Evolutionary conservation across 2,797 vertebrate genomes (phyloP), one percentile per base, ranked within the genome.

Genomic region (Xenentodon cancila): DNA sequence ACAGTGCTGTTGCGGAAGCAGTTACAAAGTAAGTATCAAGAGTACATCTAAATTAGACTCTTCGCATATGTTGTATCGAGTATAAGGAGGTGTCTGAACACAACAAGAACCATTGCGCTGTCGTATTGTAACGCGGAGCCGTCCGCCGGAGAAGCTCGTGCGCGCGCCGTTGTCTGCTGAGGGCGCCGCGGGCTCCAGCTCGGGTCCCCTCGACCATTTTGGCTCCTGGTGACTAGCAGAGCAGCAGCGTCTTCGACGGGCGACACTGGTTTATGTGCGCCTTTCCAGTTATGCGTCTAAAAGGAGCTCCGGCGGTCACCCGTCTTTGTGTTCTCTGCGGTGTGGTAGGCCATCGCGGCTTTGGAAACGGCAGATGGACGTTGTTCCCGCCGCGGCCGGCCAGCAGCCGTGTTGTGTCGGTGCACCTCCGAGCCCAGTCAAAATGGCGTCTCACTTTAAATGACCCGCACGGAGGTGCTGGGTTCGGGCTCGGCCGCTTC

Each of bases 381-480:
- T 43, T 53, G 32, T 46, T 59, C 27, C 50, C n/a, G 32, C 45
- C 54, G 50, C 53, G 34, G 63, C 27, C 53, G 66, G 64, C 44
- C 57, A 67, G 37, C 17, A 46, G 72, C 40, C 43, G 53, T 48
- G 21, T 51, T 47, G 45, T 53, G 47, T 25, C 51, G 17, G 64
- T n/a, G n/a, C n/a, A n/a, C 4, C 55, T 55, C 47, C 54, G 62
- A 52, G 42, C 48, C 20, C 53, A 81, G 81, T 61, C 87, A 91
- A 92, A 90, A 92, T 92, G 90, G 90, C 90, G 90, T 85, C 88
- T 73, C 72, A 64, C 70, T 83, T 76, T 68, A 65, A 67, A 75
- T 61, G 49, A 32, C 47, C 1, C n/a, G n/a, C 12, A 40, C 48
- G 54, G 46, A 51, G 49, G 9, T 40, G 7, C 2, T 49, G 19